Evolutionary conservation across 2,797 vertebrate species (phyloP).

Genomic region (Coendou prehensilis): DNA sequence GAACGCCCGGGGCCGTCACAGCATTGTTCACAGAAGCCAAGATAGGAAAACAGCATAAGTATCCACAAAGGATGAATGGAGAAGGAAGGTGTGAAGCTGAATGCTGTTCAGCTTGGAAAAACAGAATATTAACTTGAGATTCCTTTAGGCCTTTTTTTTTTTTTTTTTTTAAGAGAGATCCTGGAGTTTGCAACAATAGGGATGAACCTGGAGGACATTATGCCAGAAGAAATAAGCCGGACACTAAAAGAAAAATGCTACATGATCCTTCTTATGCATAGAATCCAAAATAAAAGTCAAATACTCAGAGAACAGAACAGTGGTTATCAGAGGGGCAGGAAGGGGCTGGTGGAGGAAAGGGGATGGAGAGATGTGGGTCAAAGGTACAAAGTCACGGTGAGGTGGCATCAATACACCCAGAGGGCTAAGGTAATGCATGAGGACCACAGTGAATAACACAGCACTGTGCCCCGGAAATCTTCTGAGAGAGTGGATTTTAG

Average conservation of each 20-base stretch:
- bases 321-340: background rate
- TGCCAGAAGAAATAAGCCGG: background rate
- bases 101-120: background rate
- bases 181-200: background rate
- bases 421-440: background rate
- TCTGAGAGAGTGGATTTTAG: background rate
- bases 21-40: background rate
- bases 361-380: rapidly evolving
- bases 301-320: background rate
- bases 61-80: no score
- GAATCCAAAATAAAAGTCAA: background rate
- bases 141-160: background rate
- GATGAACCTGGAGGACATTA: background rate
- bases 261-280: background rate
- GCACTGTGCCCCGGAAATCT: no score
- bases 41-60: background rate
- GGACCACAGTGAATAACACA: background rate
- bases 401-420: no score
- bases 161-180: background rate
- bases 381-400: rapidly evolving
- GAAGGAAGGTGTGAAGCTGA: background rate
- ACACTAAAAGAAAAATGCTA: background rate
- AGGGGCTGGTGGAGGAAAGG: background rate
- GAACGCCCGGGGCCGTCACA: rapidly evolving
- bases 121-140: background rate